A percentile compares a stretch with the other conserved stretches of the same genome.
These are phyloP conservation scores for Chauna torquata DNA, from an alignment of 2,113 vertebrate genomes.

Conservation along the genomic window DNA sequence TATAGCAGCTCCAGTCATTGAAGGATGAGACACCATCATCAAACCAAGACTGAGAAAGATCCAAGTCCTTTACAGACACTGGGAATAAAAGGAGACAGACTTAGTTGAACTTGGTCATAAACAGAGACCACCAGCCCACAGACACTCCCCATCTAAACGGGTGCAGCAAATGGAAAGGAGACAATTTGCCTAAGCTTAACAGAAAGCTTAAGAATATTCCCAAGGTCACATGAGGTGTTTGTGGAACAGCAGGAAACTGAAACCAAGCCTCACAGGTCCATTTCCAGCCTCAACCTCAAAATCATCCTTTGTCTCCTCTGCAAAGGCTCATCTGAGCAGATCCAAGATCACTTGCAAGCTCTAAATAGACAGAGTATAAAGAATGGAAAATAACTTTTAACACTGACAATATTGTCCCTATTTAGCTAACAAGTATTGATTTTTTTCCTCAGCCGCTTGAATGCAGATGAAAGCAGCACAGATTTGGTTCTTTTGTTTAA, in stretches of 20 bases:
- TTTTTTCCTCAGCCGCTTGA: background rate
- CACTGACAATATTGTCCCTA: background rate
- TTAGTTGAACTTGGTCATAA: background rate
- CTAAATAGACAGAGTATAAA: background rate
- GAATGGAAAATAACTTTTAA: conserved; percentile 37
- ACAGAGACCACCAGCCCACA: background rate
- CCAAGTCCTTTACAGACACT: background rate
- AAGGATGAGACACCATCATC: background rate
- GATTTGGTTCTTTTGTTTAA: conserved; percentile 10
- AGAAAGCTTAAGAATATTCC: background rate
- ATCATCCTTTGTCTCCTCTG: background rate
- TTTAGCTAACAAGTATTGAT: conserved; percentile 55
- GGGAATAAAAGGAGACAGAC: background rate
- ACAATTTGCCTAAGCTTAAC: background rate
- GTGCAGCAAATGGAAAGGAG: fast-evolving
- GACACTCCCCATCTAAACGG: fast-evolving
- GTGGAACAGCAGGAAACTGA: background rate
- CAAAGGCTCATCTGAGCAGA: background rate
- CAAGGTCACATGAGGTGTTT: background rate
- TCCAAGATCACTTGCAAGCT: background rate
- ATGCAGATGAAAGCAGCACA: conserved; percentile 24
- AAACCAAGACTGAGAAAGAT: background rate
- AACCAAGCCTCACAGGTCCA: background rate
- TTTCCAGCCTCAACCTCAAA: background rate
- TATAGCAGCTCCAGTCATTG: background rate